A percentile compares a stretch with the other conserved stretches of the same genome.
These are phyloP conservation scores for Hymenopus coronatus DNA, from an alignment of 2,888 invertebrate genomes.

Conservation along the genomic window DNA sequence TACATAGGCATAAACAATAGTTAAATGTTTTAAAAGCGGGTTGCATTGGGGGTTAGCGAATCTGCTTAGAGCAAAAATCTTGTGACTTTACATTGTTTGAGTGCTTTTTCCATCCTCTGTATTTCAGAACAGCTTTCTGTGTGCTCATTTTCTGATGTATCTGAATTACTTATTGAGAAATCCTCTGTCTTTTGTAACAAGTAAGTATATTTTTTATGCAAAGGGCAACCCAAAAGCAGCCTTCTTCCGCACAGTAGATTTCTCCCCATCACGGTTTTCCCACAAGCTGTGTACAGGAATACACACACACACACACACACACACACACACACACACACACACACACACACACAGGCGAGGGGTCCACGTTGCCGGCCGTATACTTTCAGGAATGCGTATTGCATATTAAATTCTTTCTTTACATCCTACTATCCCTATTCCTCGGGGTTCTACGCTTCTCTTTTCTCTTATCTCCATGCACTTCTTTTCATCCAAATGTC, in stretches of 20 bases:
- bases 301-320: no score
- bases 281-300: neutral
- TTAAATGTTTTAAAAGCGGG: no score
- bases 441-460: neutral
- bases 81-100: no score
- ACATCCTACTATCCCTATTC: neutral
- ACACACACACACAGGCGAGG: neutral
- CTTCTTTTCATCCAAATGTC: neutral
- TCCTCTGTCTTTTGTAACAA: neutral
- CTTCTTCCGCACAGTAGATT: neutral
- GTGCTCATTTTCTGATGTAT: neutral
- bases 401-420: constrained; percentile 25
- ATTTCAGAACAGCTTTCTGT: neutral
- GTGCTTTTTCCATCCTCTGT: no score
- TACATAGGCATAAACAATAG: no score
- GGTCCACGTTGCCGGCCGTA: neutral
- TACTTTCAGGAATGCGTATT: constrained; percentile 16
- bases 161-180: neutral
- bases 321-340: no score
- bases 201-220: neutral
- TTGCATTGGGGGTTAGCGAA: no score
- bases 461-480: neutral
- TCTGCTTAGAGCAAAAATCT: no score
- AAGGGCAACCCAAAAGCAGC: neutral
- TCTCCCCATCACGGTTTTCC: neutral